phyloP scores from a whole-genome alignment of 2,888 invertebrate genomes.

The Drosophila ustulata region DNA sequence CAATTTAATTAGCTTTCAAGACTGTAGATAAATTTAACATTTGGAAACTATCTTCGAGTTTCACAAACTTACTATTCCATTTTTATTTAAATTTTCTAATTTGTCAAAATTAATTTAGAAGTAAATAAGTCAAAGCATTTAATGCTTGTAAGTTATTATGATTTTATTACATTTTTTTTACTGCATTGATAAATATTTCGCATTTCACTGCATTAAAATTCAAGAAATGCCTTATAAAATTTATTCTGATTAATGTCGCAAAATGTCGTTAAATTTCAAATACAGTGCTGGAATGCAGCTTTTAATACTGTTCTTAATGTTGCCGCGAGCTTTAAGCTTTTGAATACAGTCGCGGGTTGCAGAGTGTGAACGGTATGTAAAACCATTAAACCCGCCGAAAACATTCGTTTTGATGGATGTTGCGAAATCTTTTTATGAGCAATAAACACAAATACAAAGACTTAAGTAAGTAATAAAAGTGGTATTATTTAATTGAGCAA shows the following conservation, averaged over 20 bases:
- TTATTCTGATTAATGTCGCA: no score
- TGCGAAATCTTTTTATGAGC: conserved; percentile 4
- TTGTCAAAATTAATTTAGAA: no score
- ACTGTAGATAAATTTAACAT: no score
- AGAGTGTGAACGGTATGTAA: conserved; percentile 10
- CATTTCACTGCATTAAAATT: not conserved
- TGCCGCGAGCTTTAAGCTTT: conserved; percentile 44
- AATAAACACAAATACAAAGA: not conserved
- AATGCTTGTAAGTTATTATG: no score
- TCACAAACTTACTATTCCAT: no score
- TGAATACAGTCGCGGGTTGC: conserved; percentile 27
- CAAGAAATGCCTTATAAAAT: not conserved
- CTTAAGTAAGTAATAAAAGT: conserved; percentile 3
- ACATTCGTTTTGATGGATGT: not conserved
- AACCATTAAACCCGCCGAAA: not conserved
- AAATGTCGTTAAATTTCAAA: not conserved
- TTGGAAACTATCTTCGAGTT: no score
- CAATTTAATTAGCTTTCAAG: no score
- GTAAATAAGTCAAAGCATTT: no score
- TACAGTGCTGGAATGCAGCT: not conserved
- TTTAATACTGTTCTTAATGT: not conserved
- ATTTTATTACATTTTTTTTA: no score
- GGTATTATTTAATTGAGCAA: not conserved
- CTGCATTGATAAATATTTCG: no score
- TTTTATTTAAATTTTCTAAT: no score